phyloP scores from a whole-genome alignment of 2,888 invertebrate species.

The Galerucella nymphaeae region DNA sequence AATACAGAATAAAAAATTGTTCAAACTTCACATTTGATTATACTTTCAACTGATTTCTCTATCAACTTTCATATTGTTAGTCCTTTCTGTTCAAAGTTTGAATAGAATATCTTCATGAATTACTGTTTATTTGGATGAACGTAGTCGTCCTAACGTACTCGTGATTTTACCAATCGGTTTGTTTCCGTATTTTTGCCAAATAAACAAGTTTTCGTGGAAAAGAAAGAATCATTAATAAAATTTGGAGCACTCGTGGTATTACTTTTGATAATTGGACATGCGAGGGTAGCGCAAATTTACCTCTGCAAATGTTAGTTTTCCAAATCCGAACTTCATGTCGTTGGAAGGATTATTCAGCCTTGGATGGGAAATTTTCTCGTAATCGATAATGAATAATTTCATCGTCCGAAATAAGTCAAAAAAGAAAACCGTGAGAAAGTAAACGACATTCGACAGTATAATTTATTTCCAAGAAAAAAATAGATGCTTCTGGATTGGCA shows the following conservation, averaged over 20 bases:
- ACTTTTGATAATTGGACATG: background rate
- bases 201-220: too few species aligned
- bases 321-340: background rate
- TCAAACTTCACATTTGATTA: too few species aligned
- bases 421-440: slow-evolving; percentile 2
- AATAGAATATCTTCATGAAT: too few species aligned
- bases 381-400: slow-evolving; percentile 28
- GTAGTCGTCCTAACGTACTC: too few species aligned
- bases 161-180: too few species aligned
- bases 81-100: too few species aligned
- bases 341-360: background rate
- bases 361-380: background rate
- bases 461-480: slow-evolving; percentile 19
- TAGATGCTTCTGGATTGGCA: slow-evolving; percentile 16
- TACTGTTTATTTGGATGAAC: too few species aligned
- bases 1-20: too few species aligned
- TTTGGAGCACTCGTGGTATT: background rate
- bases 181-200: too few species aligned
- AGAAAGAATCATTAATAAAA: background rate
- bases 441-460: slow-evolving; percentile 21
- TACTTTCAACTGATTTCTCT: too few species aligned
- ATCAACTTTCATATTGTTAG: too few species aligned
- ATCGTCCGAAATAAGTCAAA: slow-evolving; percentile 9
- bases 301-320: slow-evolving; percentile 12
- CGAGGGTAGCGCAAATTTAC: slow-evolving; percentile 14